A percentile compares a stretch with the other conserved stretches of the same genome.
These are phyloP conservation scores for Hippopotamyrus pictus DNA, from an alignment of 2,797 vertebrate species.

Conservation along the genomic window DNA sequence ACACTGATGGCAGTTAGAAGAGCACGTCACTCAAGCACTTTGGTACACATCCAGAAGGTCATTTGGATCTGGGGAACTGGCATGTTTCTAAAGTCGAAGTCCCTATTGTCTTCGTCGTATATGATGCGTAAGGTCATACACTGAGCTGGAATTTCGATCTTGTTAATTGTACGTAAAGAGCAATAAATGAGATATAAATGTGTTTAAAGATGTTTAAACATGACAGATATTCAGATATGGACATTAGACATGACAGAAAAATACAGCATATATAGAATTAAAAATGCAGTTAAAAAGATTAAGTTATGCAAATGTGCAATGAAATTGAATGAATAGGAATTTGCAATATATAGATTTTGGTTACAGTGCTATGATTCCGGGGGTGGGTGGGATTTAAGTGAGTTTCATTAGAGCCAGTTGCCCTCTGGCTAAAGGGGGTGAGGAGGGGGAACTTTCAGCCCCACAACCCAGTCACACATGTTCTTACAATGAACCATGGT, in stretches of 20 bases:
- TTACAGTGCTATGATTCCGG: background rate
- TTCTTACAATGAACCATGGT: background rate
- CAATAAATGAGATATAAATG: background rate
- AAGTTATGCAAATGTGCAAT: background rate
- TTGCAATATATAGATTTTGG: background rate
- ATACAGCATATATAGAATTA: background rate
- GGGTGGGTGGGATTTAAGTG: background rate
- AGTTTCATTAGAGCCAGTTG: background rate
- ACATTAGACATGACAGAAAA: background rate
- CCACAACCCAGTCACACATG: background rate
- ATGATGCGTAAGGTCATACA: background rate
- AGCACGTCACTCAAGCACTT: background rate
- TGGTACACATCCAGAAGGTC: background rate
- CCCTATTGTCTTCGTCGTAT: background rate
- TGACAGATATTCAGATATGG: background rate
- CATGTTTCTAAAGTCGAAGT: background rate
- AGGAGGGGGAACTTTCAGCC: background rate
- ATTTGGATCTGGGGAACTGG: background rate
- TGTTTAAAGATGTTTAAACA: background rate
- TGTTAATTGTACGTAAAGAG: background rate
- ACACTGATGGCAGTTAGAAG: background rate
- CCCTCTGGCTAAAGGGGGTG: background rate
- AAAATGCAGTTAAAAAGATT: background rate
- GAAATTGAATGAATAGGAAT: background rate
- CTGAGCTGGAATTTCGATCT: background rate